Conservation (phyloP, 2,797 vertebrate species). For the Columba guinea region DNA sequence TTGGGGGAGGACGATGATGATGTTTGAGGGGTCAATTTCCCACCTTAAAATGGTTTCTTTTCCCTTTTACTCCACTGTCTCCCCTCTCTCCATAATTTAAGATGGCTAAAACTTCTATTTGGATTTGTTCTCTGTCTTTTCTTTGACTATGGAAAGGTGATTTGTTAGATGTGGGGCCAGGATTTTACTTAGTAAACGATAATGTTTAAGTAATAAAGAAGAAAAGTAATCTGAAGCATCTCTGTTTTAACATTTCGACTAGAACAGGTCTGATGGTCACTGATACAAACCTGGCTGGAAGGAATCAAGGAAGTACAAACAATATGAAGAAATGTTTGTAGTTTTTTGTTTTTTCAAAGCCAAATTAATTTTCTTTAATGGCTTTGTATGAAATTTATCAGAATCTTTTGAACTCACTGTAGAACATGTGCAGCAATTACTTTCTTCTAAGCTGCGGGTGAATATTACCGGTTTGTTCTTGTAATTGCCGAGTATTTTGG, state of each 20-base stretch:
- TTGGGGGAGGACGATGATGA: rapidly evolving
- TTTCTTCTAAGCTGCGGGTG: background rate
- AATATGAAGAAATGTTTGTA: background rate
- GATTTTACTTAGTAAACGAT: background rate
- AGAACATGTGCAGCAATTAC: background rate
- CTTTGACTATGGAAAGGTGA: background rate
- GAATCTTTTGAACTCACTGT: background rate
- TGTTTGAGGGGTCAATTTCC: background rate
- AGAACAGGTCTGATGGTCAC: background rate
- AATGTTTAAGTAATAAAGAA: background rate
- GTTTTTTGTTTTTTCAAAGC: background rate
- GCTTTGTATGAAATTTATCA: background rate
- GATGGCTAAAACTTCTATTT: background rate
- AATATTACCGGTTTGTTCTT: constrained; percentile 6
- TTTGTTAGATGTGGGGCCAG: background rate
- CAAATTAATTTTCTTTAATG: background rate
- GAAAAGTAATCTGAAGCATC: background rate
- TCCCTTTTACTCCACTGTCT: background rate
- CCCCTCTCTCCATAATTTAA: background rate
- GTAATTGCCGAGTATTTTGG: background rate
- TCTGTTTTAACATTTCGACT: background rate
- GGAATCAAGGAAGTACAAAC: background rate
- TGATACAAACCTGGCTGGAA: background rate
- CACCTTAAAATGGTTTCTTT: background rate
- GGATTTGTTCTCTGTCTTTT: background rate